A percentile compares a stretch with the other conserved stretches of the same genome.
Evolutionary conservation across 2,113 vertebrate species (phyloP).

Genomic region (Xenopus laevis): DNA sequence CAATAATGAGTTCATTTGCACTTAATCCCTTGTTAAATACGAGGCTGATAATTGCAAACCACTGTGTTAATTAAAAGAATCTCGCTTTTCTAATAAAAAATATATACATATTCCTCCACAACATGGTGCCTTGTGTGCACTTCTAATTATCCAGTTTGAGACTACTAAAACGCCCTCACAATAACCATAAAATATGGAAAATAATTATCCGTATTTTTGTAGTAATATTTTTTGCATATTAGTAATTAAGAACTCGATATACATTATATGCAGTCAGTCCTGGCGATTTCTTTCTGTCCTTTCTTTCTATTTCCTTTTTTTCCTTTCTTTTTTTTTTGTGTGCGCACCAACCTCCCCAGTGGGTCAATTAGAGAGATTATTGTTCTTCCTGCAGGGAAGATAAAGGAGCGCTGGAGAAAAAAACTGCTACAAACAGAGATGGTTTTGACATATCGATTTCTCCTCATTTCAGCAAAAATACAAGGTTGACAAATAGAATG

Average conservation of each 20-base stretch:
- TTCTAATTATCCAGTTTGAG: too few relatives aligned
- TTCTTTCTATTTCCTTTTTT: too few relatives aligned
- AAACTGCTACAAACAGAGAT: slow-evolving; percentile 81
- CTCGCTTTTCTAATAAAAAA: not conserved
- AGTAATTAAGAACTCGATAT: slow-evolving; percentile 64
- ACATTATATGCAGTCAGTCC: slow-evolving; percentile 83
- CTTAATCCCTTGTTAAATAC: slow-evolving; percentile 45
- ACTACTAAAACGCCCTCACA: too few relatives aligned
- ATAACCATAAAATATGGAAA: too few relatives aligned
- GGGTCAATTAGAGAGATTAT: slow-evolving; percentile 99
- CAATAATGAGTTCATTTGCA: slow-evolving; percentile 36
- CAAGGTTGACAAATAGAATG: slow-evolving; percentile 62
- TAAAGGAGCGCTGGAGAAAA: slow-evolving; percentile 70
- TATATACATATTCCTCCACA: not conserved
- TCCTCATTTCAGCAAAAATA: slow-evolving; percentile 64
- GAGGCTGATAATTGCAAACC: slow-evolving; percentile 16
- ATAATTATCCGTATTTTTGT: slow-evolving; percentile 45
- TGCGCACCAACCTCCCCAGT: slow-evolving; percentile 89
- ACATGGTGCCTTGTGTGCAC: too few relatives aligned
- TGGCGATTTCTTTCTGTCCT: slow-evolving; percentile 63
- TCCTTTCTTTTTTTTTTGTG: not conserved
- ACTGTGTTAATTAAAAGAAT: slow-evolving; percentile 38
- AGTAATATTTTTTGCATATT: slow-evolving; percentile 73
- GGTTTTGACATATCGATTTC: slow-evolving; percentile 91
- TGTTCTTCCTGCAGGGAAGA: slow-evolving; percentile 96